phyloP scores from a whole-genome alignment of 1,140 invertebrate species.

The Triops cancriformis region DNA sequence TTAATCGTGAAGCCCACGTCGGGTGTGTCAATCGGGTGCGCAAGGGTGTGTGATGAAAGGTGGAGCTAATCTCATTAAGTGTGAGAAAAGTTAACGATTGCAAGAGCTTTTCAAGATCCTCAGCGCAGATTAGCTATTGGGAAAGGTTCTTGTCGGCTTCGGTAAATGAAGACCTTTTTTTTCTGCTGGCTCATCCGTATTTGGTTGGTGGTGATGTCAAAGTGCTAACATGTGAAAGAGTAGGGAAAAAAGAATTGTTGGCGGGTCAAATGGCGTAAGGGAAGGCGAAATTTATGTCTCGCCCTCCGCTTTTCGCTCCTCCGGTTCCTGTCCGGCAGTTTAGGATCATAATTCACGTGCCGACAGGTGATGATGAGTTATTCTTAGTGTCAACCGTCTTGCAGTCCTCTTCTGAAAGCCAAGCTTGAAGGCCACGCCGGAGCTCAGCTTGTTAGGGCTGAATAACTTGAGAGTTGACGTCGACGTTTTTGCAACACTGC shows the following conservation, averaged over 20 bases:
- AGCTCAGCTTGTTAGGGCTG: too few relatives aligned
- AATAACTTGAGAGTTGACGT: too few relatives aligned
- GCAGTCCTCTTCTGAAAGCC: not conserved
- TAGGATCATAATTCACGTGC: not conserved
- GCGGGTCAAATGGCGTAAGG: not conserved
- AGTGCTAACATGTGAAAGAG: not conserved
- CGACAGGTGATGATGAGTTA: constrained; percentile 13
- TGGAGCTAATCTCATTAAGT: not conserved
- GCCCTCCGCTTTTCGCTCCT: not conserved
- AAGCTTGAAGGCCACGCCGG: not conserved
- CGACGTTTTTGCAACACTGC: too few relatives aligned
- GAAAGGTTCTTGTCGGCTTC: not conserved
- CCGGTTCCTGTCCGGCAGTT: not conserved
- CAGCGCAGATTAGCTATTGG: not conserved
- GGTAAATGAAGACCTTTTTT: not conserved
- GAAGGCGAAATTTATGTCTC: not conserved
- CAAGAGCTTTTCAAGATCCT: not conserved
- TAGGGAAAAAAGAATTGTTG: not conserved
- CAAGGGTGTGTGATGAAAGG: not conserved
- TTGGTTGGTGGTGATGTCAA: not conserved
- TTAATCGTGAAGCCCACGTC: not conserved
- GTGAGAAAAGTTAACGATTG: not conserved
- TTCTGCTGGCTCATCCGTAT: not conserved
- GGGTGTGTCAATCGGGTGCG: not conserved
- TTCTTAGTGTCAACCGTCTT: not conserved